phyloP scores from a whole-genome alignment of 1,140 invertebrate species.

The Bombus superbus region DNA sequence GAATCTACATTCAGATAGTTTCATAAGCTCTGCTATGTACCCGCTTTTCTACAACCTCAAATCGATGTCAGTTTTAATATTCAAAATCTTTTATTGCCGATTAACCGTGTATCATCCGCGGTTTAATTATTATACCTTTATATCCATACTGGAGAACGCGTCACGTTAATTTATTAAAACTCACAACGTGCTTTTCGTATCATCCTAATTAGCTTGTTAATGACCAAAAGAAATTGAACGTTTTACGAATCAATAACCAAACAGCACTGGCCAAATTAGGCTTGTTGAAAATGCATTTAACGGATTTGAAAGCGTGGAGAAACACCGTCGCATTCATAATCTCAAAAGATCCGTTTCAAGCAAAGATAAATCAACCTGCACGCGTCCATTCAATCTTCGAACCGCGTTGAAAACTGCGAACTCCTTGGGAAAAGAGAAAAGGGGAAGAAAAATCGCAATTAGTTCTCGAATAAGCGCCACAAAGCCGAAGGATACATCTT shows the following conservation, averaged over 20 bases:
- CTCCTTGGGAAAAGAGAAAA: neutral
- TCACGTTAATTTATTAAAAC: too few relatives aligned
- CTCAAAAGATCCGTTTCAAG: neutral
- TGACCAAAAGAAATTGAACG: neutral
- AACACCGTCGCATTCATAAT: neutral
- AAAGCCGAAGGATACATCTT: conserved; percentile 18
- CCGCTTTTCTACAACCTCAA: neutral
- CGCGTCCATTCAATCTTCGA: neutral
- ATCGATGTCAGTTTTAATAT: too few relatives aligned
- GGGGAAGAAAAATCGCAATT: neutral
- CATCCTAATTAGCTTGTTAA: too few relatives aligned
- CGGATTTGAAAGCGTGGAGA: too few relatives aligned
- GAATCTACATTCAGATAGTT: neutral
- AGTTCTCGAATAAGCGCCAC: neutral
- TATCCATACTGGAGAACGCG: too few relatives aligned
- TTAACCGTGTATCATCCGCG: too few relatives aligned
- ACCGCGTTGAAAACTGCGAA: neutral
- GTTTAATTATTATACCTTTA: too few relatives aligned
- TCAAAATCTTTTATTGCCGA: too few relatives aligned
- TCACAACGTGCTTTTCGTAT: too few relatives aligned
- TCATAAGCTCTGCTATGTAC: neutral
- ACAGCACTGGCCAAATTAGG: neutral
- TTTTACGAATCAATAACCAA: neutral
- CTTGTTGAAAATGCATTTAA: neutral
- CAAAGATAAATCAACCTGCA: neutral